phyloP scores from a whole-genome alignment of 1,140 invertebrate species.

The Lerema accius region DNA sequence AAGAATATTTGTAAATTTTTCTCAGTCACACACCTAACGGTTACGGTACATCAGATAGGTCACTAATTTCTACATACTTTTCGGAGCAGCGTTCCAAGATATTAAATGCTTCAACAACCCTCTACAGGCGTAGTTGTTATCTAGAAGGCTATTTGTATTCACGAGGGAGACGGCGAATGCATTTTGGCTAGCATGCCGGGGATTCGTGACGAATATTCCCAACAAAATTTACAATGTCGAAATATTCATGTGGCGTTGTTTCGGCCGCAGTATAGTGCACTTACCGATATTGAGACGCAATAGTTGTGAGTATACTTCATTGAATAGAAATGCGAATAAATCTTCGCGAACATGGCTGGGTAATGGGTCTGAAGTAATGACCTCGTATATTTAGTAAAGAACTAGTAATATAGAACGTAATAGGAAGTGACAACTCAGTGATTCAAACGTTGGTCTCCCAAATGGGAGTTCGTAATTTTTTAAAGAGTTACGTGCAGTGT shows the following conservation, averaged over 20 bases:
- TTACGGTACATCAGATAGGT: too few relatives aligned
- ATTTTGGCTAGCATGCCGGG: conserved; percentile 58
- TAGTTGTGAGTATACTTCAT: conserved; percentile 25
- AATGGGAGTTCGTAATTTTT: too few relatives aligned
- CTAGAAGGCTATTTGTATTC: conserved; percentile 72
- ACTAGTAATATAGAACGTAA: too few relatives aligned
- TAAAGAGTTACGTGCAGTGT: too few relatives aligned
- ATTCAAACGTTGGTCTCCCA: too few relatives aligned
- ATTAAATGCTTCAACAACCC: conserved; percentile 71
- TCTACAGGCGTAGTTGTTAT: conserved; percentile 51
- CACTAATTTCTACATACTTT: too few relatives aligned
- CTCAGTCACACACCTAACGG: too few relatives aligned
- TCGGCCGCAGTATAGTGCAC: conserved; percentile 26
- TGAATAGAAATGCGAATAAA: conserved; percentile 22
- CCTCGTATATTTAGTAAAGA: background rate
- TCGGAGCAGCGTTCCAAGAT: conserved; percentile 72
- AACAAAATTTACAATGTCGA: conserved; percentile 54
- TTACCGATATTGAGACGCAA: conserved; percentile 28
- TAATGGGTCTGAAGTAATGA: conserved; percentile 7
- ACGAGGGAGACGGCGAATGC: conserved; percentile 64
- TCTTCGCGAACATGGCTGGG: background rate
- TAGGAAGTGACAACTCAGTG: too few relatives aligned
- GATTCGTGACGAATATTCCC: conserved; percentile 57
- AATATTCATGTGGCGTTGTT: conserved; percentile 59
- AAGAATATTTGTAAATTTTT: too few relatives aligned